Base-by-base conservation (phyloP, 2,113 vertebrate genomes). In the Aegithalos caudatus region DNA sequence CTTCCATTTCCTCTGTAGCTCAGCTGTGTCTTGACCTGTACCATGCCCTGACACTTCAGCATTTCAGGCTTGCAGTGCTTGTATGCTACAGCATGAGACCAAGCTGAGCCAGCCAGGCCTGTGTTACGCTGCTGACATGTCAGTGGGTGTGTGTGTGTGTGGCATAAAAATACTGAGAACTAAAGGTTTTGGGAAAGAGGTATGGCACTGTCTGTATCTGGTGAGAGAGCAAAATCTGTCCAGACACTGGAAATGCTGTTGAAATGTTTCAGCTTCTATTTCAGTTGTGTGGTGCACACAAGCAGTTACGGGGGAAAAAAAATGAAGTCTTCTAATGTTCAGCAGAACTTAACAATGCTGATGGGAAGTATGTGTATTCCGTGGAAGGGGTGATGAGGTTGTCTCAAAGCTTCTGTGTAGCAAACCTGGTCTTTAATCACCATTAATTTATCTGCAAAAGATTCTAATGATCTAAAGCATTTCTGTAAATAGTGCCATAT, bases 101-200 rank as follows among this genome's bases (percentile, higher is more conserved):
- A 60, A 44, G 51, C 47, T 42, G 54, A 64, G 44, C 31, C 56
- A 67, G 37, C 23, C 51, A 9, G 51, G 20, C 31, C 67, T 21
- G 31, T 0, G 2, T 25, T 48, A 8, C 14, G 2, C 14, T 18
- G 40, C 11, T 40, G 56, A 10, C 5, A 4, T 19, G 1, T 40
- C 2, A 24, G 16, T 17, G 28, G 5, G 2, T 11, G 2, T 0
- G 0, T 3, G 5, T 3, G 5, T 44, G 7, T 7, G 12, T 42
- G 51, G 22, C 47, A 18, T 40, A 12, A 24, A 28, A 76, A n/a
- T 44, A 42, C 0, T 44, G 67, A 38, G 14, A 42, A 70, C 16
- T 44, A n/a, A 61, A 88, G 22, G 21, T 53, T 86, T 65, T 12
- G 45, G 13, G 13, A 24, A 72, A 60, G 47, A 44, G 11, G 7